Base-by-base conservation (phyloP, 2,113 vertebrate genomes). In the Oreochromis tanganicae region DNA sequence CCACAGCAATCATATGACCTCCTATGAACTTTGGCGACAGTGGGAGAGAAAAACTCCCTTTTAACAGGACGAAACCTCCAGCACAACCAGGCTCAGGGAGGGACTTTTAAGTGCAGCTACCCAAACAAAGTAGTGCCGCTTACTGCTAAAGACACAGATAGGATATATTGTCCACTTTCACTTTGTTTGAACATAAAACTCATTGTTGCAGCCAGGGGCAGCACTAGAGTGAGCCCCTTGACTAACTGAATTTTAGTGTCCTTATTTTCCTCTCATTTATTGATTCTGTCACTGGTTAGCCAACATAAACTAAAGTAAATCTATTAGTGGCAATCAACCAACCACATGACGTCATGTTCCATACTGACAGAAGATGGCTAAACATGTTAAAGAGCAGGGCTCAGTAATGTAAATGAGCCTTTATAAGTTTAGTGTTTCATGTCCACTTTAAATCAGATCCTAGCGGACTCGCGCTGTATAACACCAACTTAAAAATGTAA, bases 31-130 rank as follows among this genome's bases (percentile, higher is more conserved):
- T 10, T 12, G 32, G 59, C 0, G 9, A 63, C 9, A 36, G 59
- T 34, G 29, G 59, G 59, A 9, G 0, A 0, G 3, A 34, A 56
- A 56, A 4, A 1, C 55, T 29, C 13, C 14, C 27, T 59, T 29
- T 5, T 16, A 29, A 16, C 56, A 29, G 14, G 27, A 59, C 32
- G 14, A 32, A 17, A 32, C 56, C 56, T 59, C 56, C 14, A 32
- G 27, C 57, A 61, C 8, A 61, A 32, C 8, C 27, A 61, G 61
- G 61, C 61, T 38, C 32, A 7, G 61, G 61, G 17, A 66, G 10
- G 19, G 32, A 36, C 32, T 38, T n/a, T 38, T 66, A 13, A 66
- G 12, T n/a, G 61, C 19, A 66, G 61, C 61, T 38, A 66, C 3
- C 61, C 19, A 66, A 66, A 66, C 34, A 66, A 38, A n/a, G 34